Conservation (phyloP, 64 coral and sea anemone genomes). For the Pocillopora verrucosa region DNA sequence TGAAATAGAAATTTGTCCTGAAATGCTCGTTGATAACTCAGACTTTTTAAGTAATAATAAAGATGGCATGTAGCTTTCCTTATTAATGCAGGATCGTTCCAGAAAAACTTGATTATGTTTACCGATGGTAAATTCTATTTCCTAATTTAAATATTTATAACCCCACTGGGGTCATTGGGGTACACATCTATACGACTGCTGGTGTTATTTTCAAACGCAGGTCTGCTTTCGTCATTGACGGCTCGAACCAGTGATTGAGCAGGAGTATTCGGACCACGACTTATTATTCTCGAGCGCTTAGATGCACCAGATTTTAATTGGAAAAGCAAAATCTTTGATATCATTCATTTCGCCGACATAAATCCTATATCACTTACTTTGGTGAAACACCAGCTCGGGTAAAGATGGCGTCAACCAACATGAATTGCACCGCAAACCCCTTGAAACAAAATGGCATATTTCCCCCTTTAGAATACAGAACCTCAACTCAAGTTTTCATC, state of each 20-base stretch:
- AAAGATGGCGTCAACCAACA: background rate
- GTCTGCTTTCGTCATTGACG: background rate
- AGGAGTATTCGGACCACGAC: background rate
- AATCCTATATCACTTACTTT: no score
- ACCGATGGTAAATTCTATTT: no score
- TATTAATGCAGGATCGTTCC: no score
- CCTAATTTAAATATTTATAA: conserved; percentile 2
- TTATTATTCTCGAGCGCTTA: background rate
- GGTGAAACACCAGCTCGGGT: background rate
- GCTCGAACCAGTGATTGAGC: background rate
- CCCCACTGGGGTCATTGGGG: no score
- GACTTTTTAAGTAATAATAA: no score
- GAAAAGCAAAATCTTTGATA: background rate
- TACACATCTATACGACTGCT: background rate
- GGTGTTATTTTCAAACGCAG: background rate
- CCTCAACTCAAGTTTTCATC: background rate
- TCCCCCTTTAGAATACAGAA: background rate
- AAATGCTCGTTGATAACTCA: background rate
- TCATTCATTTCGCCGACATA: no score
- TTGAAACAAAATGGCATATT: background rate
- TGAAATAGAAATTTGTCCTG: background rate
- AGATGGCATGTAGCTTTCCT: no score
- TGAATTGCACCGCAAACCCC: background rate
- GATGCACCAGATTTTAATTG: conserved; percentile 1
- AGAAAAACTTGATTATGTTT: no score